These are phyloP conservation scores for Nomada hirtipes DNA, from an alignment of 2,888 invertebrate species.

Conservation along the genomic window DNA sequence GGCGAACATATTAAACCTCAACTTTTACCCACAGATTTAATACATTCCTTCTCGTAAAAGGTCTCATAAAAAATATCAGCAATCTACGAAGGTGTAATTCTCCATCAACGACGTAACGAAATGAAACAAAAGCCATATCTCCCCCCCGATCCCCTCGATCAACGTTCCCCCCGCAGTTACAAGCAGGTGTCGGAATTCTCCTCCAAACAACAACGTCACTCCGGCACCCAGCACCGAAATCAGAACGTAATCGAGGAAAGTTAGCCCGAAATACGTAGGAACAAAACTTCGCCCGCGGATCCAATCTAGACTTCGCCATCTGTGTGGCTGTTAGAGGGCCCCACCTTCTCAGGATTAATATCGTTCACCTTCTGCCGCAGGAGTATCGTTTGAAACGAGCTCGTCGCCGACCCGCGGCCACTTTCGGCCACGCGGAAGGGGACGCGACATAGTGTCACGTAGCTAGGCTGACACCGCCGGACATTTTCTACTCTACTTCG, in stretches of 20 bases:
- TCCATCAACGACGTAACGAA: too few relatives aligned
- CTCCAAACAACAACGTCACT: background rate
- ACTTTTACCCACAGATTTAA: too few relatives aligned
- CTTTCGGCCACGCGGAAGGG: conserved; percentile 39
- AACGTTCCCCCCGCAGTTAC: background rate
- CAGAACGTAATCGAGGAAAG: conserved; percentile 7
- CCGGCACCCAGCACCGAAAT: background rate
- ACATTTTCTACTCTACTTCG: conserved; percentile 56
- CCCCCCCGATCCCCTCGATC: too few relatives aligned
- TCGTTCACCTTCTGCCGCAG: conserved; percentile 43
- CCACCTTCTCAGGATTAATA: conserved; percentile 53
- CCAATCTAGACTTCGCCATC: background rate
- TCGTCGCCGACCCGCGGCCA: conserved; percentile 64
- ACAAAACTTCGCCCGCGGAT: conserved; percentile 3
- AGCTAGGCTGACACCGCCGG: conserved; percentile 47
- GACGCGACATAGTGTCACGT: conserved; percentile 64
- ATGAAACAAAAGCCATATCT: too few relatives aligned
- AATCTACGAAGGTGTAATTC: too few relatives aligned
- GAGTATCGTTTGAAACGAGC: conserved; percentile 27
- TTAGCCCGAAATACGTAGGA: background rate
- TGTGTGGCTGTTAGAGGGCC: conserved; percentile 9
- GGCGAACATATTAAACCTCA: too few relatives aligned
- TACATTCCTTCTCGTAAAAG: too few relatives aligned
- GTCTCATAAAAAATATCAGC: too few relatives aligned
- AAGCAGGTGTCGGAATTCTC: background rate